phyloP scores from a whole-genome alignment of 2,797 vertebrate genomes.

The Paramormyrops hopkinsi region DNA sequence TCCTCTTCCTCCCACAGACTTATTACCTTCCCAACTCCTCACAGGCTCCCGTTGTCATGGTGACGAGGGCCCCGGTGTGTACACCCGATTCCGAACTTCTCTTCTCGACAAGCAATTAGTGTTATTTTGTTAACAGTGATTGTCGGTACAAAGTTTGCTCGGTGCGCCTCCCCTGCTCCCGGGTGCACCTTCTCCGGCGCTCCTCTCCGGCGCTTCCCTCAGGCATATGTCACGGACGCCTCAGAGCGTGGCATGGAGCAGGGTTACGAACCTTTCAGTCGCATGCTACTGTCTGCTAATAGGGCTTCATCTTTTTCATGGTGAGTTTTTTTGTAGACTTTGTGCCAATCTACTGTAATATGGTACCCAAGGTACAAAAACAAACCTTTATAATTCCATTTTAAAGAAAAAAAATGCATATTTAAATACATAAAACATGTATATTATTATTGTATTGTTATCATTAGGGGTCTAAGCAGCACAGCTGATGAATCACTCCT shows the following conservation, averaged over 20 bases:
- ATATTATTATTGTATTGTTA: neutral
- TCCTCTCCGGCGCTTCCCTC: neutral
- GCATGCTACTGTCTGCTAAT: neutral
- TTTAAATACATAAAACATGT: neutral
- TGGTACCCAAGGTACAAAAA: neutral
- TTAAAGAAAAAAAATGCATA: neutral
- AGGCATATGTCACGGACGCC: neutral
- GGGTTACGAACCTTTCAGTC: neutral
- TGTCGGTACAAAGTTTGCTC: neutral
- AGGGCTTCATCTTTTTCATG: neutral
- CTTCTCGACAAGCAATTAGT: constrained; percentile 36
- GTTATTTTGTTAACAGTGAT: constrained; percentile 33
- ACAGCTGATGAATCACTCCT: neutral
- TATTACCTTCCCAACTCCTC: constrained; percentile 44
- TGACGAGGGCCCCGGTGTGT: constrained; percentile 47
- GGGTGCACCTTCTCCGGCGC: neutral
- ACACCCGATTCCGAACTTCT: constrained; percentile 30
- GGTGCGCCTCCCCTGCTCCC: neutral
- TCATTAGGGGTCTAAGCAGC: neutral
- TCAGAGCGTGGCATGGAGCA: neutral
- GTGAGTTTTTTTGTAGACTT: neutral
- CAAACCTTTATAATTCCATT: neutral
- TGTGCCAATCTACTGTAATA: neutral
- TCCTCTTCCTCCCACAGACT: constrained; percentile 42
- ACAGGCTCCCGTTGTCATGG: constrained; percentile 55